Evolutionary conservation across 2,113 vertebrate genomes (phyloP), one percentile per base, ranked within the genome.

Genomic region (Poicephalus meyeri): DNA sequence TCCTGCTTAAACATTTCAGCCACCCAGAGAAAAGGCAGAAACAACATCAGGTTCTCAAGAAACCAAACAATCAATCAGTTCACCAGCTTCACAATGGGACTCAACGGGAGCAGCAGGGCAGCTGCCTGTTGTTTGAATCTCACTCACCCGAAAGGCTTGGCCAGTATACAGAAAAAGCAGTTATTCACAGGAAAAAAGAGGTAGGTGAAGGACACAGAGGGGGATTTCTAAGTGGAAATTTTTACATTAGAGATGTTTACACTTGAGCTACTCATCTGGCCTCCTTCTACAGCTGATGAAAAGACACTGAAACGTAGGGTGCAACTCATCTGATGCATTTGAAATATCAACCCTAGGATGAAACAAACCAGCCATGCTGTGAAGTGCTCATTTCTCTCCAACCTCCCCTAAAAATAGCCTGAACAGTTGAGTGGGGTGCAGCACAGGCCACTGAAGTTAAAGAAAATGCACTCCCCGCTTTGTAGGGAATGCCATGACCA

Each of bases 61-160:
- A 95, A n/a, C 39, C n/a, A 83, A 91, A 88, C 93, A 94, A 96
- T 94, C 91, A 92, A 80, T 80, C 94, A 93, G 88, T 41, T 88
- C 94, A 52, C 29, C 31, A 3, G 87, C 91, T 81, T 83, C 91
- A 96, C 93, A 96, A 91, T 71, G 82, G 81, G 44, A 42, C 78
- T 60, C 91, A 41, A 25, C 5, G 1, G 85, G 91, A 95, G 91
- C 95, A 71, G 80, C 63, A 44, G 71, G 91, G 94, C 82, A 97
- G 94, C 87, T 96, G 94, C 93, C 85, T 89, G 66, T 37, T 80
- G 41, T 77, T 89, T 80, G 63, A 96, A 90, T 86, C 37, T 91
- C 71, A 53, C 81, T 91, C n/a, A 29, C 88, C 82, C 68, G 21
- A 74, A 89, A 86, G 76, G 19, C 89, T 90, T 11, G 79, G 68